Evolutionary conservation across 2,113 vertebrate species (phyloP).

Genomic region (Alligator sinensis): DNA sequence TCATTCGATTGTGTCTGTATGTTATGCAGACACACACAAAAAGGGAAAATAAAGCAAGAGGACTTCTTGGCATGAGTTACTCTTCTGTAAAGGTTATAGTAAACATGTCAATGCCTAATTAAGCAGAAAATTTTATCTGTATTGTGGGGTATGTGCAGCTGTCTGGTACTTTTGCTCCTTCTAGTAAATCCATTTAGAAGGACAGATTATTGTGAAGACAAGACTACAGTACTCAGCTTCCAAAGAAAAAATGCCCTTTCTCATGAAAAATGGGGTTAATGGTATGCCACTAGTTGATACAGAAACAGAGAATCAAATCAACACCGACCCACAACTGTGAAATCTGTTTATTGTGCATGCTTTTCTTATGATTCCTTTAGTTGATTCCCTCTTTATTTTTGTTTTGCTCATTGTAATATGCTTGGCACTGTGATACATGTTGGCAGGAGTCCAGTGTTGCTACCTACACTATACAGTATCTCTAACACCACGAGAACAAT

Average conservation of each 20-base stretch:
- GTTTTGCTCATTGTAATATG: background rate
- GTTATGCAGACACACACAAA: conserved; percentile 33
- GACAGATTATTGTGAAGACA: conserved; percentile 51
- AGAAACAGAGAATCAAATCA: conserved; percentile 9
- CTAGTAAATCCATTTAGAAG: conserved; percentile 64
- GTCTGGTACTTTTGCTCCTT: conserved; percentile 71
- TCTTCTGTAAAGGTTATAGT: conserved; percentile 82
- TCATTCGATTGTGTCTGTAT: conserved; percentile 26
- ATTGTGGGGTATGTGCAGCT: conserved; percentile 71
- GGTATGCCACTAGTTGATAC: background rate
- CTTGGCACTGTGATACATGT: background rate
- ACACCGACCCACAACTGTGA: background rate
- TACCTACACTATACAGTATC: conserved; percentile 27
- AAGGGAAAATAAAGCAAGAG: conserved; percentile 34
- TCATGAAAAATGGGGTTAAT: background rate
- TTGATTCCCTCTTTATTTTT: background rate
- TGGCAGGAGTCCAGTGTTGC: conserved; percentile 5
- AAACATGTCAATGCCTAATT: conserved; percentile 84
- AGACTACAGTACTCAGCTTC: conserved; percentile 1
- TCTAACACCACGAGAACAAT: conserved; percentile 1
- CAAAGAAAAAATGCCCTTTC: background rate
- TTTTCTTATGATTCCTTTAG: background rate
- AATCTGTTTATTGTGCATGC: background rate
- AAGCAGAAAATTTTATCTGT: conserved; percentile 81
- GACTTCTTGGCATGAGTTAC: conserved; percentile 72